Evolutionary conservation across 2,797 vertebrate species (phyloP), one percentile per base, ranked within the genome.

Genomic region (Heterohyrax brucei): DNA sequence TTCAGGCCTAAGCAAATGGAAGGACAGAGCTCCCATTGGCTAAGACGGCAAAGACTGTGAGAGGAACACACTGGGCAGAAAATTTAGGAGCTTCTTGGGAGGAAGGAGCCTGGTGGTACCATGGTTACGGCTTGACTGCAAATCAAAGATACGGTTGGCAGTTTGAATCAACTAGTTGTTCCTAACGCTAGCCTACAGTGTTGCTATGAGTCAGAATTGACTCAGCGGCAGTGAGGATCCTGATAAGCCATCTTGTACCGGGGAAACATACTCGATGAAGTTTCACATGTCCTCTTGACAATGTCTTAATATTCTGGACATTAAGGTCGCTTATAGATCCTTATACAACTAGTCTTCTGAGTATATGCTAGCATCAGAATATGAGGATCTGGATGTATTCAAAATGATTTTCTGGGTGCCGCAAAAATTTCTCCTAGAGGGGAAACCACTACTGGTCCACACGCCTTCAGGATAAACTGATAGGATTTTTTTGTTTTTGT

Each of bases 401-500:
- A 92, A 87, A 96, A 90, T 85, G 50, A 44, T 5, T 18, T 84
- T 24, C 50, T 64, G 87, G 26, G 73, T 80, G 28, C 14, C 59
- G 62, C 28, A 53, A 10, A 82, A 79, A 30, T 83, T 94, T 95
- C 80, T 66, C 3, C n/a, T 56, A 28, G 12, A 80, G 16, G 46
- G 2, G 21, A 5, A 33, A 44, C 9, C 78, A 75, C 28, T 84
- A 78, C 39, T 16, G 81, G 64, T 39, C 48, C 46, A 59, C 7
- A 9, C 26, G 21, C 46, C 61, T 24, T 89, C 53, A 80, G 76
- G 16, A 24, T 92, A 91, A 94, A 68, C 39, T 68, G 44, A 80
- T 50, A 22, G 53, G 66, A 28, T 73, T 94, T 68, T 89, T 95
- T 95, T 70, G 87, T 95, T 39, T 39, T 39, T 39, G 39, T 73